These are phyloP conservation scores for Chionodraco myersi DNA, from an alignment of 2,113 vertebrate species.

Conservation along the genomic window DNA sequence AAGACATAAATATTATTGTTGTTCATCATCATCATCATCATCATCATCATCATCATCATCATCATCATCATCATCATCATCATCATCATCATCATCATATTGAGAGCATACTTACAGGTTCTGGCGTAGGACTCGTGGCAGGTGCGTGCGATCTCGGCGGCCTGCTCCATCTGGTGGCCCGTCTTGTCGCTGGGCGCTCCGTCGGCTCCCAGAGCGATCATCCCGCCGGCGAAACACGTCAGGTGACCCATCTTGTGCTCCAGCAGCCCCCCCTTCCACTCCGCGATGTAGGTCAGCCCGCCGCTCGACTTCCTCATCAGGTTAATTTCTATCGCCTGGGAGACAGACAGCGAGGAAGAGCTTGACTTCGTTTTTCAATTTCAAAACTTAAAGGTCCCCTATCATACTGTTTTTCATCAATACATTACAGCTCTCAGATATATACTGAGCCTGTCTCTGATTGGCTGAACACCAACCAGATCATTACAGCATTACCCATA, in stretches of 20 bases:
- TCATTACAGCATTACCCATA: no score
- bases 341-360: not conserved
- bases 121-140: constrained; percentile 96
- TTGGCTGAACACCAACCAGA: no score
- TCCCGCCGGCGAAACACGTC: constrained; percentile 97
- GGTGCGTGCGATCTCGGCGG: constrained; percentile 95
- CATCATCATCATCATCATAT: no score
- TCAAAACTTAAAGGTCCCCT: no score
- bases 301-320: constrained; percentile 93
- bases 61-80: no score
- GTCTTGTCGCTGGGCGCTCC: constrained; percentile 89
- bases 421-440: no score
- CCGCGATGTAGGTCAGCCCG: constrained; percentile 95
- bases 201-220: constrained; percentile 96
- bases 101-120: constrained; percentile 84
- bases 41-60: no score
- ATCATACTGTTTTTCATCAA: no score
- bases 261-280: constrained; percentile 97
- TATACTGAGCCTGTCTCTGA: no score
- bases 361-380: not conserved
- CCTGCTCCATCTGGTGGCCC: constrained; percentile 93
- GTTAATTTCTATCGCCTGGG: constrained; percentile 94
- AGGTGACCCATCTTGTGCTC: constrained; percentile 99
- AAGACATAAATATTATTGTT: no score
- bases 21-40: no score